These are phyloP conservation scores for Dendrocincla fuliginosa DNA, from an alignment of 2,797 vertebrate genomes.

Conservation along the genomic window DNA sequence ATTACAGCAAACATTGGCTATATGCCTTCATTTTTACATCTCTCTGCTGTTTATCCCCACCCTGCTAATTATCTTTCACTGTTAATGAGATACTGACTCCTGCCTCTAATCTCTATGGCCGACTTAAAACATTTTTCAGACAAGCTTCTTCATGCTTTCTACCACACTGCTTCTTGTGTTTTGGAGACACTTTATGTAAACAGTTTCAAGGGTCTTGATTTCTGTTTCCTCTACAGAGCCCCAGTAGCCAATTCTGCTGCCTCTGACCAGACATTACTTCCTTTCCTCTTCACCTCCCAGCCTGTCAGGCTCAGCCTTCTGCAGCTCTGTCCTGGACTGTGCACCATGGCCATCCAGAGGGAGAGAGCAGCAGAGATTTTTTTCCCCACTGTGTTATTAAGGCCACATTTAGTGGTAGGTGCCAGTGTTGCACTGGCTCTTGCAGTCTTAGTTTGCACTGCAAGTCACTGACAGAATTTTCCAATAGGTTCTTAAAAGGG, in stretches of 20 bases:
- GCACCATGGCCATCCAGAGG: background rate
- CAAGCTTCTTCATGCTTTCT: background rate
- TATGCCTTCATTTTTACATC: background rate
- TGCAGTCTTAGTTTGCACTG: background rate
- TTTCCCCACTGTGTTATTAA: background rate
- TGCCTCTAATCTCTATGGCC: background rate
- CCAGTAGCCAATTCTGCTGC: background rate
- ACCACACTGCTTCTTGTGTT: background rate
- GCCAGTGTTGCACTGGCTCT: background rate
- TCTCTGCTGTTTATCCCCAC: background rate
- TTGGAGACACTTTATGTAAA: background rate
- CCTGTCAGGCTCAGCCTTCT: background rate
- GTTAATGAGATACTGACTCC: background rate
- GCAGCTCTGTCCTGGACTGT: background rate
- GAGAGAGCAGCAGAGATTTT: background rate
- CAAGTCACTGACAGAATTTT: background rate
- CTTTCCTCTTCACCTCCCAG: background rate
- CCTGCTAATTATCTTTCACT: background rate
- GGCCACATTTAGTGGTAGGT: background rate
- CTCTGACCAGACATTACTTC: background rate
- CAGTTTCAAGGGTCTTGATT: accelerated
- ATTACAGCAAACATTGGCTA: background rate
- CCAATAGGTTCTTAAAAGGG: background rate
- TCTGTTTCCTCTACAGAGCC: background rate
- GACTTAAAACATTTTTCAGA: background rate